Base-by-base conservation (phyloP, 53 echinoderm and acorn worm species). In the Arbacia lixula region DNA sequence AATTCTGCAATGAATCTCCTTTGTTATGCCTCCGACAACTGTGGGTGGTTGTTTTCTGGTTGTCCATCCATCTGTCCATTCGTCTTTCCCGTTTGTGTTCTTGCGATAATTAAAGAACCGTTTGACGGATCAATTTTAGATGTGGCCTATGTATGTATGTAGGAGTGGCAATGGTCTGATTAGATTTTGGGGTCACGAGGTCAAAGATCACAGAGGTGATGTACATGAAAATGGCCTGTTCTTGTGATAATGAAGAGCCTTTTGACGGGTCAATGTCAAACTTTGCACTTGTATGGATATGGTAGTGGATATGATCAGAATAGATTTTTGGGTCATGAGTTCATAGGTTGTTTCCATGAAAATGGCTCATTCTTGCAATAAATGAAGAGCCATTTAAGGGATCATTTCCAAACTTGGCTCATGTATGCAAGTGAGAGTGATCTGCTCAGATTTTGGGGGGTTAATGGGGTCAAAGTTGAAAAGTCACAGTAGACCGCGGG, bases 391-490 rank as follows among this genome's bases (percentile, higher is more conserved):
- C 12, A 62, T 62, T 1, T 62, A 62, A 62, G 6, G 12, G 4
- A 62, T 62, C 12, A 62, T 62, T 62, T 62, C 62, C 62, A 62
- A 62, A 62, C 62, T 62, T 62, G 4, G 62, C 62, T 62, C 62
- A 62, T 62, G 62, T 62, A 12, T n/a, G 62, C 28, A 30, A 62
- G 62, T 26, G 62, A n/a, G 27, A 62, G 31, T 62, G 62, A 62
- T 62, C 4, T 62, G 62, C 4, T 62, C 62, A 62, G 62, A 62
- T 62, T 62, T 62, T 62, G 4, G 62, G n/a, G 62, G 62, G 62
- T 62, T 5, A 62, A 62, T 62, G 62, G 62, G 62, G 62, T 62
- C 62, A 62, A 8, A 62, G 62, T 6, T 62, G n/a, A n/a, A n/a
- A n/a, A n/a, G n/a, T n/a, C n/a, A n/a, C n/a, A n/a, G n/a, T n/a